Base-by-base conservation (phyloP, 2,797 vertebrate genomes). In the Loris lydekkerianus region DNA sequence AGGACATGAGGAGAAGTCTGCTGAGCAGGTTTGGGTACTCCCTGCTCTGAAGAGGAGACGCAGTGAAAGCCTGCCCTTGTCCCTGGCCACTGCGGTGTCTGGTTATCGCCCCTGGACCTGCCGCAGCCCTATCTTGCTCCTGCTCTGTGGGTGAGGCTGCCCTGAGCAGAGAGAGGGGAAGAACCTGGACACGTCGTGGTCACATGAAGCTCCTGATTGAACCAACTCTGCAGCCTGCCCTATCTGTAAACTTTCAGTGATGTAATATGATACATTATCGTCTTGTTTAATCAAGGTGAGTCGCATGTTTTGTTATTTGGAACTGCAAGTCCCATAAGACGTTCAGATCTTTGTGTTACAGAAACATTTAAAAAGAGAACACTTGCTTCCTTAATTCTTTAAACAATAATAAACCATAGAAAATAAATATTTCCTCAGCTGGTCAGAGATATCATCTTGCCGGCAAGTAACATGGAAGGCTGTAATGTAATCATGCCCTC, bases 301-400 rank as follows among this genome's bases (percentile, higher is more conserved):
- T 83, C 25, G 86, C n/a, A 63, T 37, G 10, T 70, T 69, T 27
- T 77, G 31, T 80, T 89, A 72, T 73, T 10, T 27, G 43, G 53
- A 86, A 2, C 60, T 81, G 40, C 72, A 90, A 63, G 29, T 34
- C 56, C 67, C 18, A 60, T 76, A 31, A 53, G 70, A 53, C 13
- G 20, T 60, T 87, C 40, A 77, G 40, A 80, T 9, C 25, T 60
- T 43, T 69, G 82, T 83, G 60, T 88, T 69, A 81, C 15, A 46
- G 69, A 89, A 86, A 34, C 10, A 29, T n/a, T 85, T 29, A 69
- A 81, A 89, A 89, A 89, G 17, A 76, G 29, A 89, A 61, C 21
- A 67, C 1, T 37, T 78, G 70, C 69, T 92, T 92, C 56, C 37
- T 81, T 85, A 75, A 91, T 73, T 95, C n/a, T 78, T 93, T 80